These are phyloP conservation scores for Mactromeris polynyma DNA, from an alignment of 2,888 invertebrate genomes.

Conservation along the genomic window DNA sequence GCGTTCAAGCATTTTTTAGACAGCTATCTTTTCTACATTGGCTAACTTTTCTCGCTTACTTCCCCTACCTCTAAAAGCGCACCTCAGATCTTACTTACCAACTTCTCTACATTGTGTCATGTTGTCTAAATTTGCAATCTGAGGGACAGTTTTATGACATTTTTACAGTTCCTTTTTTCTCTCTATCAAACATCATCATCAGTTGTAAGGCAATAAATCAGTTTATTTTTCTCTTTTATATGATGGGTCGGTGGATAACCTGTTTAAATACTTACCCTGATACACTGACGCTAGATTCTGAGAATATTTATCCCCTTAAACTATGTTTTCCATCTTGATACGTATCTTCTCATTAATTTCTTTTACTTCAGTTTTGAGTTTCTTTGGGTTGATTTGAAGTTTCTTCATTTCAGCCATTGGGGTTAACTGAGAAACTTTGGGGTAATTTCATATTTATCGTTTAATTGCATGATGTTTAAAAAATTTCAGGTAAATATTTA, in stretches of 20 bases:
- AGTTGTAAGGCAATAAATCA: neutral
- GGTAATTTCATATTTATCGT: no score
- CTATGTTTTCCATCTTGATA: constrained; percentile 9
- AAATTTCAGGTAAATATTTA: neutral
- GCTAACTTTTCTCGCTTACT: neutral
- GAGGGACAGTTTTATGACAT: neutral
- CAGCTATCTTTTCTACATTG: no score
- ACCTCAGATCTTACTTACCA: no score
- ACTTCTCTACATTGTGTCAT: neutral
- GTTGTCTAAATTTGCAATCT: neutral
- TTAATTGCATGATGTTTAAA: no score
- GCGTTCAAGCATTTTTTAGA: no score
- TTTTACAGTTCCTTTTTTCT: neutral
- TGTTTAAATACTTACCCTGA: constrained; percentile 1
- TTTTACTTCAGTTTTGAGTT: neutral
- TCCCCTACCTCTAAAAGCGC: no score
- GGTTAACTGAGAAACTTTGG: neutral
- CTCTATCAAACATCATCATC: neutral
- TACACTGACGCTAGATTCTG: neutral
- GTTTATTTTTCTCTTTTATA: neutral
- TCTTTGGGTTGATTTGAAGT: neutral
- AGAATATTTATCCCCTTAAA: neutral
- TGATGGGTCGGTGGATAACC: neutral
- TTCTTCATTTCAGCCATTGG: neutral
- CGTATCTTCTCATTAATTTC: neutral